These are phyloP conservation scores for Alligator mississippiensis DNA, from an alignment of 2,113 vertebrate genomes.

Conservation along the genomic window DNA sequence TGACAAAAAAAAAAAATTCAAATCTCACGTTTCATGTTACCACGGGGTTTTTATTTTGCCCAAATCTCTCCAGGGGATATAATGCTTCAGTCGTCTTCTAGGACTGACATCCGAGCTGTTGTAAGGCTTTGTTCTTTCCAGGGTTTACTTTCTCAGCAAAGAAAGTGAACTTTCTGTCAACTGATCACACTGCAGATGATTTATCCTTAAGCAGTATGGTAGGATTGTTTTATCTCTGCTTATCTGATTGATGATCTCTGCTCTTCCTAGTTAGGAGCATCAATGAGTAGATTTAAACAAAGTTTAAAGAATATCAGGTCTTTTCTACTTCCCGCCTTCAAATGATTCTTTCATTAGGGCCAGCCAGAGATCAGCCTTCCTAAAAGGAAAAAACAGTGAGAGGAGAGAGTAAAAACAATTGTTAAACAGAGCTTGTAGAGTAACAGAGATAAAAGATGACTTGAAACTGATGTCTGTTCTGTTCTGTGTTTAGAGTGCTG, in stretches of 20 bases:
- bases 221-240: not conserved
- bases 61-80: not conserved
- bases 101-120: not conserved
- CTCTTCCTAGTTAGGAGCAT: not conserved
- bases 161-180: not conserved
- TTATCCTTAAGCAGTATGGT: not conserved
- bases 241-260: not conserved
- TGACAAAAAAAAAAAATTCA: not conserved
- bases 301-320: not conserved
- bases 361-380: not conserved
- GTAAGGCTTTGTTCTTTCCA: not conserved
- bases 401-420: not conserved
- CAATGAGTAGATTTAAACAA: not conserved
- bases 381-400: not conserved
- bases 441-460: not conserved
- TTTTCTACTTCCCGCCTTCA: not conserved
- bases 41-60: not conserved
- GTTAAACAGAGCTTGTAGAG: not conserved
- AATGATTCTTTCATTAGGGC: not conserved
- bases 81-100: constrained; percentile 10
- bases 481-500: not conserved
- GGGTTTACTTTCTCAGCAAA: not conserved
- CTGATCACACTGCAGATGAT: not conserved
- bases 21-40: not conserved
- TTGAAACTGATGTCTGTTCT: not conserved